These are phyloP conservation scores for Drosophila barbarae DNA, from an alignment of 2,888 invertebrate species.

Conservation along the genomic window DNA sequence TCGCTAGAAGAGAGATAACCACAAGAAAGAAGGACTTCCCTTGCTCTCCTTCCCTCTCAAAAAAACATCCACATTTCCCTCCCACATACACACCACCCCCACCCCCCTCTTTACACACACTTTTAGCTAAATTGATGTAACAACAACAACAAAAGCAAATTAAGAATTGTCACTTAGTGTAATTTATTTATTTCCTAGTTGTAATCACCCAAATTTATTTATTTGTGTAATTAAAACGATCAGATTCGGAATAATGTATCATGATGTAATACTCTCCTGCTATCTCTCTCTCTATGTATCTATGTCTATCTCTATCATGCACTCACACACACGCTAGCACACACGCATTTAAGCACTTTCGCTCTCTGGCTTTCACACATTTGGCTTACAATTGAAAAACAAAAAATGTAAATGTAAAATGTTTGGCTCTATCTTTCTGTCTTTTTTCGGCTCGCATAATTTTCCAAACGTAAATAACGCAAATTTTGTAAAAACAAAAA, in stretches of 20 bases:
- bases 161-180: conserved; percentile 67
- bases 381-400: conserved; percentile 67
- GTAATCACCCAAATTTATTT: conserved; percentile 57
- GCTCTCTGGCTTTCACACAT: conserved; percentile 65
- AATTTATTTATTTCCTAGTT: conserved; percentile 73
- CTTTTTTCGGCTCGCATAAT: conserved; percentile 61
- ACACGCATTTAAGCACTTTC: conserved; percentile 35
- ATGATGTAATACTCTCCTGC: conserved; percentile 33
- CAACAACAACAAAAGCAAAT: conserved; percentile 35
- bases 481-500: conserved; percentile 45
- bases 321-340: conserved; percentile 25
- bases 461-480: conserved; percentile 70
- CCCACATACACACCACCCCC: conserved; percentile 25
- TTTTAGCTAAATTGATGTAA: conserved; percentile 59
- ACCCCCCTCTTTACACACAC: conserved; percentile 11
- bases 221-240: conserved; percentile 54
- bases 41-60: conserved; percentile 24
- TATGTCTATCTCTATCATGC: conserved; percentile 50
- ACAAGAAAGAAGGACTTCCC: conserved; percentile 22
- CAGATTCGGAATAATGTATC: conserved; percentile 59
- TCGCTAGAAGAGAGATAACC: not conserved
- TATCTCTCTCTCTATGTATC: conserved; percentile 44
- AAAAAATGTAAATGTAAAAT: conserved; percentile 16
- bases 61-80: conserved; percentile 6
- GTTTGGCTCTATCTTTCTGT: conserved; percentile 30